phyloP scores from a whole-genome alignment of 2,797 vertebrate genomes.

The Hippoglossus hippoglossus region DNA sequence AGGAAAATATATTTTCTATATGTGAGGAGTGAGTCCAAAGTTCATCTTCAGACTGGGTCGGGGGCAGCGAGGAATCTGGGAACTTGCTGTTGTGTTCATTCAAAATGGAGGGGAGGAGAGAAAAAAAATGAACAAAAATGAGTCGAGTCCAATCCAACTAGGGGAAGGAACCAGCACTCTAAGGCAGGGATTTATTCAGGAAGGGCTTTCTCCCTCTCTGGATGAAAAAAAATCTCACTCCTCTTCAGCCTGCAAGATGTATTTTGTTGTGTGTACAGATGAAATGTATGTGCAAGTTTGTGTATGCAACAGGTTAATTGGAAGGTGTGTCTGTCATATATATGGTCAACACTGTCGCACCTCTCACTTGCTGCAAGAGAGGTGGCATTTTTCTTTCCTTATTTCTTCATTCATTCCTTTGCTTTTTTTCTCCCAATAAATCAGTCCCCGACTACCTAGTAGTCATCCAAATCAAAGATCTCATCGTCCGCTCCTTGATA shows the following conservation, averaged over 20 bases:
- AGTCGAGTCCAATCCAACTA: slow-evolving; percentile 86
- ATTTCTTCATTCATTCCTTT: slow-evolving; percentile 86
- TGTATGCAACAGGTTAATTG: slow-evolving; percentile 80
- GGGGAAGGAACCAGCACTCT: slow-evolving; percentile 86
- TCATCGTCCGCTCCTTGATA: slow-evolving; percentile 99
- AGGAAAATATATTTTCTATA: slow-evolving; percentile 85
- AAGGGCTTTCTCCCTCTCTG: slow-evolving; percentile 82
- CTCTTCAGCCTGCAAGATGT: slow-evolving; percentile 81
- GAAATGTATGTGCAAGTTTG: slow-evolving; percentile 79
- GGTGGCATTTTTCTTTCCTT: slow-evolving; percentile 83
- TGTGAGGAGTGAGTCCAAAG: slow-evolving; percentile 82
- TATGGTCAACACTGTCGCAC: slow-evolving; percentile 80
- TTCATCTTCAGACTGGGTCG: slow-evolving; percentile 81
- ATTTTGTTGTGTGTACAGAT: slow-evolving; percentile 74
- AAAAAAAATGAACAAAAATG: slow-evolving; percentile 73
- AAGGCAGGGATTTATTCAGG: slow-evolving; percentile 87
- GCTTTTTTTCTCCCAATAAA: slow-evolving; percentile 68
- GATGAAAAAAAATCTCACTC: slow-evolving; percentile 82
- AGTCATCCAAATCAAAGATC: slow-evolving; percentile 99
- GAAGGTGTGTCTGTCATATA: slow-evolving; percentile 82
- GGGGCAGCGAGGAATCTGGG: slow-evolving; percentile 79
- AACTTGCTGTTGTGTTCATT: slow-evolving; percentile 90
- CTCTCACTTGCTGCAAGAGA: slow-evolving; percentile 86
- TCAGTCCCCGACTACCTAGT: slow-evolving; percentile 98
- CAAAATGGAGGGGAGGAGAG: slow-evolving; percentile 77